Base-by-base conservation (phyloP, 2,888 invertebrate species). In the Orchestes rusci region DNA sequence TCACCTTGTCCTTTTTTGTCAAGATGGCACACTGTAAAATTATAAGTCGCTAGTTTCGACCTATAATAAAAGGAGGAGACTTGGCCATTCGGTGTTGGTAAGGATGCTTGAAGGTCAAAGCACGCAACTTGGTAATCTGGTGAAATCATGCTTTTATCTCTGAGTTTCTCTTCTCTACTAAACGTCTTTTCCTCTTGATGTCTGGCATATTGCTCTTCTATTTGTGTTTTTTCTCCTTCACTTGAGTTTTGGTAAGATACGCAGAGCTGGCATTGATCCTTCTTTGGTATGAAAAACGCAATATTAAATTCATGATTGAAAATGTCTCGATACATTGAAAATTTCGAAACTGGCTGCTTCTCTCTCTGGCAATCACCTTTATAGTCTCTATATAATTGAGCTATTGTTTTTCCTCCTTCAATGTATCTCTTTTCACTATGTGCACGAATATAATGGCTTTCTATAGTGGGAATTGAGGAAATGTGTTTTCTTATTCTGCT, bases 21-120 rank as follows among this genome's bases (percentile, higher is more conserved):
- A 23, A 23, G 23, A 7, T 23, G 33, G 53, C 56, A 56, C 29
- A 58, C 34, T n/a, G 56, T 59, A 39, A 59, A 58, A 49, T 59
- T 60, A 30, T 56, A 58, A 7, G 53, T 46, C 12, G 53, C 52
- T 37, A 58, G 42, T 41, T 57, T 58, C 15, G 53, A 49, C 29
- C 53, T 52, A 35, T 57, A 58, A 43, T 55, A 56, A 35, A 53
- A 54, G 17, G 50, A 51, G 13, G 50, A 52, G 31, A 51, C 49
- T 19, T 44, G 35, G 7, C 48, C 23, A 7, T 23, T 23, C 10
- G 23, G 23, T 23, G 23, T 23, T 5, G 23, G 23, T 10, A 23
- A 23, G 46, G 54, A 50, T 30, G 54, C 57, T 50, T 57, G 50
- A 12, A 56, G 40, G 39, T 56, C 55, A 48, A 43, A 48, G 32